Conservation (phyloP, 2,113 vertebrate species). For the Gasterosteus aculeatus region DNA sequence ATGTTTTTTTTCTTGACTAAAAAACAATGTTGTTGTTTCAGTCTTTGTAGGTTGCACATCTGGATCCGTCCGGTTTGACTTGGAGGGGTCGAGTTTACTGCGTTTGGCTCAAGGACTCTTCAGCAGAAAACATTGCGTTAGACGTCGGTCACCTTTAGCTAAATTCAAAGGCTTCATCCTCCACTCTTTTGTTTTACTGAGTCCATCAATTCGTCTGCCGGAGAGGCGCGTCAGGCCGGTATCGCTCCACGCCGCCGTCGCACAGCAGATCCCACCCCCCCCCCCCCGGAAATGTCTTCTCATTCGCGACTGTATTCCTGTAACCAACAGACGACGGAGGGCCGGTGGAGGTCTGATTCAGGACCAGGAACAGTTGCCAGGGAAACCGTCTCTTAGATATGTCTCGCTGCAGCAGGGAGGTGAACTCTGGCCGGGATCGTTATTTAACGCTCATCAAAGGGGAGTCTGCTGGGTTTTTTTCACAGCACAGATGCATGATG, state of each 20-base stretch:
- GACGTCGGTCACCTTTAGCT: not conserved
- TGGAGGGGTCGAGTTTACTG: not conserved
- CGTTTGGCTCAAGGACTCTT: constrained; percentile 8
- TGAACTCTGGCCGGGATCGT: not conserved
- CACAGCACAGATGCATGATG: not conserved
- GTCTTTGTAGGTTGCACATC: too few species aligned
- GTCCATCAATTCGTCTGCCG: too few species aligned
- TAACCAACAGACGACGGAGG: constrained; percentile 27
- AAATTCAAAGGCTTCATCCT: not conserved
- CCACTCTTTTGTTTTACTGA: not conserved
- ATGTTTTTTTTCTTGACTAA: not conserved
- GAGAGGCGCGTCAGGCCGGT: too few species aligned
- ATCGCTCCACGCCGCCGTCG: too few species aligned
- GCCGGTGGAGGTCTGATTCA: constrained; percentile 28
- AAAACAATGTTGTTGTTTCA: too few species aligned
- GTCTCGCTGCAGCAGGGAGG: constrained; percentile 12
- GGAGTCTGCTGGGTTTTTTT: not conserved
- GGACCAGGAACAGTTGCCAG: constrained; percentile 63
- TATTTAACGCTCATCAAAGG: constrained; percentile 30
- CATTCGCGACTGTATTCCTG: constrained; percentile 45
- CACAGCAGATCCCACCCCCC: too few species aligned
- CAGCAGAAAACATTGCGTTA: not conserved
- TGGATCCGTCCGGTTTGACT: too few species aligned
- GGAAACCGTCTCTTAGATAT: constrained; percentile 60
- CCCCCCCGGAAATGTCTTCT: constrained; percentile 53